These are phyloP conservation scores for Neotoma lepida DNA, from an alignment of 2,113 vertebrate species.

Conservation along the genomic window DNA sequence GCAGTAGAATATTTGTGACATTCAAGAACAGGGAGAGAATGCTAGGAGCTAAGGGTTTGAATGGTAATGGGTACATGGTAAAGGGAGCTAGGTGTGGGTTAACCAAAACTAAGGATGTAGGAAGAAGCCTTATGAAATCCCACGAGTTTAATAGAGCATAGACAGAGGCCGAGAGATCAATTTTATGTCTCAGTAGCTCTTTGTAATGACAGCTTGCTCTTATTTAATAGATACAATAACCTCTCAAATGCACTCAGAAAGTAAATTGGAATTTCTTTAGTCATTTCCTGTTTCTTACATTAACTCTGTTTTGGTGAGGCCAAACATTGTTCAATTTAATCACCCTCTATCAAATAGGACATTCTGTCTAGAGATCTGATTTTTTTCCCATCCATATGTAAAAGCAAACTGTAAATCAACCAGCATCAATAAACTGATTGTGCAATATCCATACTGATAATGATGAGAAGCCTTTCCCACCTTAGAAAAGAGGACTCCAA, in stretches of 20 bases:
- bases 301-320: slow-evolving; percentile 40
- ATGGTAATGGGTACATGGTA: neutral
- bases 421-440: neutral
- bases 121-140: neutral
- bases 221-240: slow-evolving; percentile 58
- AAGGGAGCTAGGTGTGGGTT: neutral
- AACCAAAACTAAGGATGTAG: neutral
- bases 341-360: slow-evolving; percentile 46
- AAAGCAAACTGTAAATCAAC: slow-evolving; percentile 36
- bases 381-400: slow-evolving; percentile 37
- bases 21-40: neutral
- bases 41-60: neutral
- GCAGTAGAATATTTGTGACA: neutral
- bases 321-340: slow-evolving; percentile 53
- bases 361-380: slow-evolving; percentile 29
- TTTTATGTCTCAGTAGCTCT: slow-evolving; percentile 39
- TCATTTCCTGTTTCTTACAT: slow-evolving; percentile 54
- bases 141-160: neutral
- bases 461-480: neutral
- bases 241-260: slow-evolving; percentile 53
- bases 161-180: neutral
- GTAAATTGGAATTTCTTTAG: slow-evolving; percentile 53
- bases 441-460: neutral
- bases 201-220: slow-evolving; percentile 46
- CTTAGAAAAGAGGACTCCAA: neutral